Evolutionary conservation across 2,888 invertebrate species (phyloP).

Genomic region (Ecliptopera silaceata): DNA sequence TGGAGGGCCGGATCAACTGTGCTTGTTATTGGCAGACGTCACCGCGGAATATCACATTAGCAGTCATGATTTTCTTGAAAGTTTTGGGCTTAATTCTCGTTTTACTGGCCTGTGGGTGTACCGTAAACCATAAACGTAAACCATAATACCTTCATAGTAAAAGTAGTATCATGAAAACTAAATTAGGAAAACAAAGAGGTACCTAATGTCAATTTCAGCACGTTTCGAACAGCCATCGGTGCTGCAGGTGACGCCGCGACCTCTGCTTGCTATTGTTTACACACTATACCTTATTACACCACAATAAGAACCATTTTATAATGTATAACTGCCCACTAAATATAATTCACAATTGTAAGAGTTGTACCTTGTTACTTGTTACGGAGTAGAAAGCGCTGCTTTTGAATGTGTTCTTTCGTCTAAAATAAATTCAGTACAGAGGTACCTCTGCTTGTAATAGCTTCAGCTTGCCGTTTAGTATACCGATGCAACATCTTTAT

Average conservation of each 20-base stretch:
- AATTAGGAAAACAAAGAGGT: background rate
- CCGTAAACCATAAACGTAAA: too few relatives aligned
- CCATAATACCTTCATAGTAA: too few relatives aligned
- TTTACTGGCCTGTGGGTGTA: too few relatives aligned
- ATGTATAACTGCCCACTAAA: background rate
- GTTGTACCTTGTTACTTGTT: background rate
- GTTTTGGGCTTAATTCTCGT: too few relatives aligned
- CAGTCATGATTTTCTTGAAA: too few relatives aligned
- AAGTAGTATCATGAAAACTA: too few relatives aligned
- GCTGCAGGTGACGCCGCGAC: slow-evolving; percentile 24
- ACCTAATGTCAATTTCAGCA: background rate
- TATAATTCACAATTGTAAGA: background rate
- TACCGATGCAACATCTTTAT: background rate
- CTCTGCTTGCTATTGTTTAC: slow-evolving; percentile 39
- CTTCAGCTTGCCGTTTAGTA: background rate
- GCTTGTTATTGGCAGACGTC: too few relatives aligned
- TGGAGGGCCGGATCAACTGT: too few relatives aligned
- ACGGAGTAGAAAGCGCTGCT: background rate
- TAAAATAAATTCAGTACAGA: slow-evolving; percentile 9
- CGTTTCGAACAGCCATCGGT: background rate
- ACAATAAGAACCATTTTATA: slow-evolving; percentile 15
- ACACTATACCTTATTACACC: slow-evolving; percentile 16
- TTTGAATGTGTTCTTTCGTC: background rate
- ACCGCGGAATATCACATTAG: too few relatives aligned
- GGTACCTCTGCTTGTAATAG: background rate